phyloP scores from a whole-genome alignment of 2,888 invertebrate genomes.

The Crioceris asparagi region DNA sequence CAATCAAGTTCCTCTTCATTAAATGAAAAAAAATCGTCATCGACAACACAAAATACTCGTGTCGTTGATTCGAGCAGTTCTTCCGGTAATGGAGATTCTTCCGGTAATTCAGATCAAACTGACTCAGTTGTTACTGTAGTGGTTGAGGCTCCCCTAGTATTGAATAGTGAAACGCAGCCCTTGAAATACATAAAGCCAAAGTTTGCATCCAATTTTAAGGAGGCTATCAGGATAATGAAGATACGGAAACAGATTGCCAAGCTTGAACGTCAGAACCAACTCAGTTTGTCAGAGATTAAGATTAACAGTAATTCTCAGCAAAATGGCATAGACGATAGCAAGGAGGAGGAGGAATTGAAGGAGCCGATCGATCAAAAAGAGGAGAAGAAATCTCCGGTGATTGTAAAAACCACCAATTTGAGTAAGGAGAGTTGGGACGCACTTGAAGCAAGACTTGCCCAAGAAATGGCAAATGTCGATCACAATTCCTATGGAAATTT shows the following conservation, averaged over 20 bases:
- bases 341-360: not conserved
- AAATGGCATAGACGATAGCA: slow-evolving; percentile 6
- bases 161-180: not conserved
- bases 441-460: slow-evolving; percentile 32
- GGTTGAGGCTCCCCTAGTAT: not conserved
- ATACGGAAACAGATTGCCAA: slow-evolving; percentile 54
- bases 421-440: slow-evolving; percentile 36
- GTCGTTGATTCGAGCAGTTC: slow-evolving; percentile 2
- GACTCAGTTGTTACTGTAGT: slow-evolving; percentile 12
- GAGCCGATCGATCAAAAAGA: not conserved
- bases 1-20: slow-evolving; percentile 35
- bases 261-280: slow-evolving; percentile 41
- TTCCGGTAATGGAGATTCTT: slow-evolving; percentile 29
- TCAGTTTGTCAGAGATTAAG: slow-evolving; percentile 26
- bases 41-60: slow-evolving; percentile 20
- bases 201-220: slow-evolving; percentile 55
- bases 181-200: slow-evolving; percentile 48
- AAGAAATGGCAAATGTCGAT: slow-evolving; percentile 27
- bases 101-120: slow-evolving; percentile 30
- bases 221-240: slow-evolving; percentile 55
- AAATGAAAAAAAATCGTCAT: slow-evolving; percentile 34
- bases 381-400: not conserved
- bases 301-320: slow-evolving; percentile 14
- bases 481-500: slow-evolving; percentile 24
- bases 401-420: slow-evolving; percentile 24